Evolutionary conservation across 2,888 invertebrate species (phyloP).

Genomic region (Glyphotaelius pellucidus): DNA sequence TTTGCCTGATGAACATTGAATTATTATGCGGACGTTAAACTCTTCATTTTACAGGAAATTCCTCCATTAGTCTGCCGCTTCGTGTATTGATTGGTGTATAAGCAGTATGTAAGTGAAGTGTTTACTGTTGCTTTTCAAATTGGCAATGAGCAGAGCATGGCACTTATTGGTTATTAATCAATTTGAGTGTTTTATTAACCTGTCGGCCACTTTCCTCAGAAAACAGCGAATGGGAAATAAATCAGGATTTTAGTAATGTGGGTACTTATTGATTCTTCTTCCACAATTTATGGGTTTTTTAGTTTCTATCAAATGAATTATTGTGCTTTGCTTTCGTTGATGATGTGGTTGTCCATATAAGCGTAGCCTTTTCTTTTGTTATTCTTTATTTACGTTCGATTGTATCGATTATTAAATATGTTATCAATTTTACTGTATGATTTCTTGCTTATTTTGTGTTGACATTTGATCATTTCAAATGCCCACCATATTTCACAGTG

Average conservation of each 20-base stretch:
- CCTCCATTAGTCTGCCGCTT: not conserved
- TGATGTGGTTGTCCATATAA: not conserved
- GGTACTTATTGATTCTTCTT: not conserved
- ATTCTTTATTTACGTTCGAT: not conserved
- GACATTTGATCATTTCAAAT: too few species aligned
- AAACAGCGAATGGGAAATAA: not conserved
- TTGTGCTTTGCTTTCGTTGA: not conserved
- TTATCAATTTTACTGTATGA: not conserved
- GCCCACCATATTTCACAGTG: too few species aligned
- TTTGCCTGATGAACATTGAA: constrained; percentile 2
- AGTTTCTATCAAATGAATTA: not conserved
- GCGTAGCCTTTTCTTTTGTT: not conserved
- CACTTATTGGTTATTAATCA: not conserved
- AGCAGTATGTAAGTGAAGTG: not conserved
- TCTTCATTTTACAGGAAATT: not conserved
- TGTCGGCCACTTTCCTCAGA: not conserved
- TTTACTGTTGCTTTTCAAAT: not conserved
- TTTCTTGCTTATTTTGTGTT: not conserved
- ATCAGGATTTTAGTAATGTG: not conserved
- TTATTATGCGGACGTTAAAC: constrained; percentile 25
- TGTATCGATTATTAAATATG: not conserved
- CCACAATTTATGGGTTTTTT: not conserved
- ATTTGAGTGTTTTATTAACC: not conserved
- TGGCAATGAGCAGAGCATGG: not conserved
- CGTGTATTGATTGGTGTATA: not conserved